Evolutionary conservation across 2,888 invertebrate species (phyloP).

Genomic region (Ferdinandea cuprea): DNA sequence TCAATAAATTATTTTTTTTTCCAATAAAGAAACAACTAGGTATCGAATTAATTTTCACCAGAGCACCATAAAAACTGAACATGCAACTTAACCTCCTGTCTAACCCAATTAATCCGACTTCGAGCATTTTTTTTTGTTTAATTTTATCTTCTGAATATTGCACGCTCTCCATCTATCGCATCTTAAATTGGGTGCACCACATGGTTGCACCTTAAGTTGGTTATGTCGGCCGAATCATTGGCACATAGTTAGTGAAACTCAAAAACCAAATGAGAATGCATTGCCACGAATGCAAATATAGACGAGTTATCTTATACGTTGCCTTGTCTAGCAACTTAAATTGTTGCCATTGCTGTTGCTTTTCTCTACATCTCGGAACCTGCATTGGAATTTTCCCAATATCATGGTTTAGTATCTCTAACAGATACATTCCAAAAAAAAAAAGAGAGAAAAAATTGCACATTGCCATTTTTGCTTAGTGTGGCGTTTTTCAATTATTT

Average conservation of each 20-base stretch:
- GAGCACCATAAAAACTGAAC: slow-evolving; percentile 6
- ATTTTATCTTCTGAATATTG: neutral
- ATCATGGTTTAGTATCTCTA: slow-evolving; percentile 38
- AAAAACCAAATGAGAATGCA: slow-evolving; percentile 25
- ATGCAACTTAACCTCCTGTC: slow-evolving; percentile 46
- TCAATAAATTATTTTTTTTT: too few species aligned
- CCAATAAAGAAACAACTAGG: too few species aligned
- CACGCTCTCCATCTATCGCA: slow-evolving; percentile 23
- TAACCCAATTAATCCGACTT: slow-evolving; percentile 43
- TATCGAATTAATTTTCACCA: too few species aligned
- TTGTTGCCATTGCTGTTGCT: slow-evolving; percentile 33
- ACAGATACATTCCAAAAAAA: slow-evolving; percentile 34
- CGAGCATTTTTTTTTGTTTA: slow-evolving; percentile 3
- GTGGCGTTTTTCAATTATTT: too few species aligned
- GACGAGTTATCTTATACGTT: slow-evolving; percentile 38
- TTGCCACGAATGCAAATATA: slow-evolving; percentile 45
- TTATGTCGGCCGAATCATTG: slow-evolving; percentile 65
- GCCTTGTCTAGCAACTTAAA: slow-evolving; percentile 6
- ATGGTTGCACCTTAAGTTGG: slow-evolving; percentile 50
- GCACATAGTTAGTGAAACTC: slow-evolving; percentile 69
- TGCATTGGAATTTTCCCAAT: slow-evolving; percentile 64
- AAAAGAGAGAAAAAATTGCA: slow-evolving; percentile 25
- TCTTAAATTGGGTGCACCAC: slow-evolving; percentile 48
- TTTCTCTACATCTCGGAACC: slow-evolving; percentile 19
- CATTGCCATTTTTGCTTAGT: slow-evolving; percentile 46